Base-by-base conservation (phyloP, 2,113 vertebrate genomes). In the Coreoperca whiteheadi region DNA sequence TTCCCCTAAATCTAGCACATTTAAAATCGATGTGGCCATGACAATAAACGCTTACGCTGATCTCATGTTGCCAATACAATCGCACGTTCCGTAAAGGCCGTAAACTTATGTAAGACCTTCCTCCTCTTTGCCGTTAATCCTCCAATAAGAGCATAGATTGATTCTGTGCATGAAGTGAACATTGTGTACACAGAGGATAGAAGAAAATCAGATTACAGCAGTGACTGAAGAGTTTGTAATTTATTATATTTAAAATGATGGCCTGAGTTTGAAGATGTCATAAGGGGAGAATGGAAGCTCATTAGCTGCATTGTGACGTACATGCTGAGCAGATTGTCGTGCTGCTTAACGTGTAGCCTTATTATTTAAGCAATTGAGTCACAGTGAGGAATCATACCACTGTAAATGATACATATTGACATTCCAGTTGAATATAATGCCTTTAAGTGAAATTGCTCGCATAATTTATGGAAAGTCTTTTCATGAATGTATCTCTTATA, bases 111-210 rank as follows among this genome's bases (percentile, higher is more conserved):
- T 73, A 65, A 48, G 46, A 79, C 81, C 68, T 18, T 57, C 69
- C 61, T 68, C 59, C 41, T 67, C 20, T 34, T 54, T 28, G 12
- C 34, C 1, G 7, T 71, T 90, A 92, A 90, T 86, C 88, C 82
- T 83, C 43, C 70, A 54, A 30, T 90, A 74, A 73, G 83, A 83
- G 28, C 76, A 74, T 1, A 74, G 86, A 90, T 84, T 78, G 71
- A 82, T 83, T 83, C 21, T 59, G 65, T 21, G 28, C 79, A 74
- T 83, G 79, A 91, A 90, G 72, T 88, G 89, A 89, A 85, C 87
- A 77, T 56, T 77, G 64, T 34, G 75, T 32, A 34, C 84, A 78
- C 30, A 59, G 21, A 76, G 32, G 66, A 87, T 56, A 50, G n/a
- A 79, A 25, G 88, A 76, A 79, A 83, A 90, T 88, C 79, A 86